Evolutionary conservation across 2,888 invertebrate species (phyloP), one percentile per base, ranked within the genome.

Genomic region (Neoscelio sp.): DNA sequence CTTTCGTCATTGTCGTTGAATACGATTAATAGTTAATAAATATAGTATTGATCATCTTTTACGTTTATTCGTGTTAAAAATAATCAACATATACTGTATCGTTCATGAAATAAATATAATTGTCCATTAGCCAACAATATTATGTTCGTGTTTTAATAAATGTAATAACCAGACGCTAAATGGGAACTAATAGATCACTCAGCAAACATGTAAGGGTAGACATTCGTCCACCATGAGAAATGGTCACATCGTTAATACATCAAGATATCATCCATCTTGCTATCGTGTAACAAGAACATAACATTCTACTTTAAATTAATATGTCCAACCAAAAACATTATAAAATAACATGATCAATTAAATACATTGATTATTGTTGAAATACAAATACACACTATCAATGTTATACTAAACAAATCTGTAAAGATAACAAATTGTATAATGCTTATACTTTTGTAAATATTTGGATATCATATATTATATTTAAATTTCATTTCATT

Each of bases 241-340:
- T 38, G 20, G 50, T 30, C 15, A 60, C 50, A 38, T 46, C 50
- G 56, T 48, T 56, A 68, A 70, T 70, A 58, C 38, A 70, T 70
- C 50, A 58, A 60, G 58, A 60, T 48, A 50, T 33, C 70, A 70
- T 70, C 58, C 40, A 70, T 58, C 70, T 70, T 70, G 28, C 12
- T 20, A 10, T 30, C 15, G 17, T n/a, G 8, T 12, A 18, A 10
- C 26, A 38, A 40, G 17, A 50, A 60, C 38, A 60, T 40, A 30
- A 35, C 23, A 58, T 48, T 58, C 23, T 35, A 58, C 58, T 68
- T 56, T 35, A 33, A 67, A 30, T 17, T 30, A 52, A 52, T 33
- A 33, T 28, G n/a, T 17, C 15, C 1, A 13, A 28, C 2, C 13
- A 42, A 28, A n/a, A 58, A 26, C 12, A 7, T 7, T 10, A 20